Evolutionary conservation across 2,797 vertebrate species (phyloP), one percentile per base, ranked within the genome.

Genomic region (Sciurus vulgaris): DNA sequence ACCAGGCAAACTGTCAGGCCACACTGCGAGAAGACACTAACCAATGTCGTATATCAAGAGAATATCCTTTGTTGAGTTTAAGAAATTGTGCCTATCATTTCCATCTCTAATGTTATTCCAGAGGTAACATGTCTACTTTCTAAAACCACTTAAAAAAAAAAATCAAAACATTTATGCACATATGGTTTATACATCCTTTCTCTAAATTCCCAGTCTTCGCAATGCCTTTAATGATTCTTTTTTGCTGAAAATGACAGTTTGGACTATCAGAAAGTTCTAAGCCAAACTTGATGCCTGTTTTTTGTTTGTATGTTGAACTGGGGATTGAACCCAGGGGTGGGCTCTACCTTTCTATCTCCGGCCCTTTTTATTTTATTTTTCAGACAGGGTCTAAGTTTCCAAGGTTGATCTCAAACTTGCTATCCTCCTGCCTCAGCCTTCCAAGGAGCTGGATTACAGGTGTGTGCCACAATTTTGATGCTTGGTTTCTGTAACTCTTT

Each of bases 131-230:
- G 73, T 86, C 41, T 35, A 72, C 7, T 67, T 89, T 91, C 95
- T 94, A n/a, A 92, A 95, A 86, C 49, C 65, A 81, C 72, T 93
- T 70, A 8, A 87, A 95, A 38, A 38, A 91, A 24, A 38, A 38
- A 91, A 24, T 81, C 41, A 89, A 85, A 89, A 89, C 4, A 95
- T 33, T 91, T 61, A 89, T 30, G 3, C 1, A 84, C 65, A 30
- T 56, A 33, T 70, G 3, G 17, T 41, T 78, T 91, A 93, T 5
- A 90, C 2, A 97, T 13, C 8, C 54, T 76, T 86, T 38, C 51
- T 86, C 79, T 65, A 72, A 89, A 92, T 74, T 47, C n/a, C 47
- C 9, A 44, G 26, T n/a, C 73, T 93, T 78, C 35, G 69, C 8
- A 41, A 76, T 11, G 59, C 41, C 28, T 69, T 28, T 90, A 89